A percentile compares a stretch with the other conserved stretches of the same genome.
Conservation (phyloP, 2,888 invertebrate species). For the Xiphydria camelus region DNA sequence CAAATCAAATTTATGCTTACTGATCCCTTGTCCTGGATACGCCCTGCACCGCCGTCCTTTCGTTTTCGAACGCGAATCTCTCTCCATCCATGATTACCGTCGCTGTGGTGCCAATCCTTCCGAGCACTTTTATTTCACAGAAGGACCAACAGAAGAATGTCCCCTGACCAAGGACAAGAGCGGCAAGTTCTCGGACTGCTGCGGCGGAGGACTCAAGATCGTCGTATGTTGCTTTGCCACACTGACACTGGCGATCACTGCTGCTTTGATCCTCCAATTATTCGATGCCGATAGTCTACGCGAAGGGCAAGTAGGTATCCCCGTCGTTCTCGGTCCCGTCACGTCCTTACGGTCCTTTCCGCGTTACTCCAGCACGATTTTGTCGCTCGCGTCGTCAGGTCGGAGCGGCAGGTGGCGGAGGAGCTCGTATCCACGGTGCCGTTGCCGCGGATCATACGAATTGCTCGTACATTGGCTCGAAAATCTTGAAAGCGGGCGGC, state of each 20-base stretch:
- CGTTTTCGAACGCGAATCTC: too few relatives aligned
- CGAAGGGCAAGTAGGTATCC: too few relatives aligned
- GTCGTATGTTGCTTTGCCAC: constrained; percentile 69
- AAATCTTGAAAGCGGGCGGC: constrained; percentile 70
- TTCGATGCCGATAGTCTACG: constrained; percentile 68
- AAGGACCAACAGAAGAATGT: constrained; percentile 44
- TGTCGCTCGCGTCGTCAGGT: too few relatives aligned
- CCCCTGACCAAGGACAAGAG: constrained; percentile 45
- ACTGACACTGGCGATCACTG: constrained; percentile 69
- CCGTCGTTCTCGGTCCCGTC: too few relatives aligned
- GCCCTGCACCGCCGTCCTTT: too few relatives aligned
- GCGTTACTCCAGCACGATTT: too few relatives aligned
- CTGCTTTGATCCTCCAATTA: constrained; percentile 74
- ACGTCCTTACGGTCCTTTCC: too few relatives aligned
- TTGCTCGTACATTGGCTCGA: constrained; percentile 74
- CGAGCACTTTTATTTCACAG: constrained; percentile 6
- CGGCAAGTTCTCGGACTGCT: constrained; percentile 37
- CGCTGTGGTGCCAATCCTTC: too few relatives aligned
- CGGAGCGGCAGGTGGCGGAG: too few relatives aligned
- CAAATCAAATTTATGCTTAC: too few relatives aligned
- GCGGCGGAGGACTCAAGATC: constrained; percentile 66
- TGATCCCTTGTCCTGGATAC: too few relatives aligned
- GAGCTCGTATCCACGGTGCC: constrained; percentile 65
- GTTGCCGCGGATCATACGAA: constrained; percentile 71
- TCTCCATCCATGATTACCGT: too few relatives aligned